Base-by-base conservation (phyloP, 2,113 vertebrate species). In the Esox niger region DNA sequence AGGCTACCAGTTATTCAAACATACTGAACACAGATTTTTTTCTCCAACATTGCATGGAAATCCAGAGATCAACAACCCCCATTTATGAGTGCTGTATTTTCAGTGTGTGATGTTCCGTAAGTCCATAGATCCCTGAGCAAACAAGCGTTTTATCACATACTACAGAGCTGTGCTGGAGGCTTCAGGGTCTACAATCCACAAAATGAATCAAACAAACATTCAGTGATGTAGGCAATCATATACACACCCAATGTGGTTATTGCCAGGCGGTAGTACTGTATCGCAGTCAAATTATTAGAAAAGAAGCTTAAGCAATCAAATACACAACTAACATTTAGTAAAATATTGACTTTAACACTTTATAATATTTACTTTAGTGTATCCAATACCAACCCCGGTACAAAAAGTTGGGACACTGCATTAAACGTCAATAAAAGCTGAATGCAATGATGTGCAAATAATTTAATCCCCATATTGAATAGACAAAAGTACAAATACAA, bases 61-160 rank as follows among this genome's bases (percentile, higher is more conserved):
- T 90, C 81, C 84, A 77, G 83, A 85, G 85, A 85, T 87, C 77
- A 84, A 79, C 75, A 81, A 75, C 68, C 61, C 78, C 70, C 65
- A 69, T 74, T n/a, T 77, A 78, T 76, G 82, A 86, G 81, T 74
- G 77, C 78, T 81, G 61, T 82, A 70, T 83, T 87, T 79, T 78
- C 77, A 69, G 78, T 66, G 33, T 68, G 66, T 33, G 78, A 70
- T 84, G 76, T 82, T 83, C 80, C 70, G 84, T 88, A 84, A 87
- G 79, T 86, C 84, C 68, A 77, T 84, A 86, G 85, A 91, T 90
- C 87, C 80, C 77, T 92, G 79, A 85, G 85, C 82, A 90, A 91
- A 92, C 86, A 92, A 79, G 63, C 79, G 87, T 91, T 90, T 88
- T 43, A 43, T 43, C 38, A 43, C 38, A 43, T 43, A 87, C 91